A percentile compares a stretch with the other conserved stretches of the same genome.
Conservation (phyloP, 2,888 invertebrate genomes). For the Calameuta idolon region DNA sequence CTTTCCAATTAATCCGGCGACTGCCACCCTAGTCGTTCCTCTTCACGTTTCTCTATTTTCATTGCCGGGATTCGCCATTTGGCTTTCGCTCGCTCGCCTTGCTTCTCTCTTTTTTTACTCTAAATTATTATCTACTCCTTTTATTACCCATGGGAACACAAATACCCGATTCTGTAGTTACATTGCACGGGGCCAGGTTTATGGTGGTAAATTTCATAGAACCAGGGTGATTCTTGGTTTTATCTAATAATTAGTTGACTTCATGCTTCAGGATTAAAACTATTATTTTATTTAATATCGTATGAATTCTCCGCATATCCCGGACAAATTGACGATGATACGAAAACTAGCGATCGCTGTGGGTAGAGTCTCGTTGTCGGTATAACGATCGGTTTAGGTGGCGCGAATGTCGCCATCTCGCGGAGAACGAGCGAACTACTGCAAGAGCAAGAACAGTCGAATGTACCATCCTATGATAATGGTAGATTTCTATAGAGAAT, state of each 20-base stretch:
- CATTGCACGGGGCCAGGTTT: not conserved
- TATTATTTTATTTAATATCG: not conserved
- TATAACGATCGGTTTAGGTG: not conserved
- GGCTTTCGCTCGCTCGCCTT: not conserved
- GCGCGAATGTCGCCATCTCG: not conserved
- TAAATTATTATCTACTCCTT: not conserved
- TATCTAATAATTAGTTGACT: not conserved
- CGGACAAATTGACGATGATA: too few species aligned
- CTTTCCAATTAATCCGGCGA: slow-evolving; percentile 32
- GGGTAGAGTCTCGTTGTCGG: not conserved
- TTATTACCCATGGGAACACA: not conserved
- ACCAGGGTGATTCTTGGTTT: not conserved
- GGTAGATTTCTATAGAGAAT: not conserved
- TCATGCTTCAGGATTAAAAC: not conserved
- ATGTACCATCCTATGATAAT: not conserved
- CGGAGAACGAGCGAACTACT: not conserved
- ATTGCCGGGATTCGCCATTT: not conserved
- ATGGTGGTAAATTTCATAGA: not conserved
- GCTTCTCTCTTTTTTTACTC: not conserved
- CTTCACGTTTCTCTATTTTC: not conserved
- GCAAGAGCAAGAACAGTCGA: not conserved
- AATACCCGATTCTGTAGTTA: not conserved
- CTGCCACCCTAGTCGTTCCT: slow-evolving; percentile 6
- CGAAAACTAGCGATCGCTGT: too few species aligned
- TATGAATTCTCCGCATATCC: not conserved